Evolutionary conservation across 2,888 invertebrate genomes (phyloP).

Genomic region (Mesochorus sp.): DNA sequence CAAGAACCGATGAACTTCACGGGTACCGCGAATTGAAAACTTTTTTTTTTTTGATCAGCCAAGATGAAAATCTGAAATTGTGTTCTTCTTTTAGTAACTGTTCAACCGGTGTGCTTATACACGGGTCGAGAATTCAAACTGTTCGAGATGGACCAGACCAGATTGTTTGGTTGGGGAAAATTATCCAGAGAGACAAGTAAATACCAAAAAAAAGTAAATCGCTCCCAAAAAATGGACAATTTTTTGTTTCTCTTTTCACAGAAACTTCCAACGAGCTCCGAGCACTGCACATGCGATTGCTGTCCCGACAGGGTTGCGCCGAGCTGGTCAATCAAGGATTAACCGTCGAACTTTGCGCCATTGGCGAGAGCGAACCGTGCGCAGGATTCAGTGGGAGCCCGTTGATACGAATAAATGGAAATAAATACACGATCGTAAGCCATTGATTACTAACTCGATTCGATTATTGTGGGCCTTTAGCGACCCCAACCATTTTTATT

Average conservation of each 20-base stretch:
- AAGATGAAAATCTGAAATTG: too few relatives aligned
- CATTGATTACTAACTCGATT: too few relatives aligned
- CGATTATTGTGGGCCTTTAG: too few relatives aligned
- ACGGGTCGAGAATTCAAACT: slow-evolving; percentile 78
- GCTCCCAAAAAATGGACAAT: slow-evolving; percentile 13
- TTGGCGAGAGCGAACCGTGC: slow-evolving; percentile 89
- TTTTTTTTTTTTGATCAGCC: too few relatives aligned
- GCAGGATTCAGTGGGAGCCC: slow-evolving; percentile 92
- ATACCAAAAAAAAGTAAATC: slow-evolving; percentile 38
- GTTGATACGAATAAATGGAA: slow-evolving; percentile 85
- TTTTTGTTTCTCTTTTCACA: slow-evolving; percentile 67
- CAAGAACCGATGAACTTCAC: slow-evolving; percentile 87
- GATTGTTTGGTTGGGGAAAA: slow-evolving; percentile 87
- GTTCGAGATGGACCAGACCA: slow-evolving; percentile 30
- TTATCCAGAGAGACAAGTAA: slow-evolving; percentile 84
- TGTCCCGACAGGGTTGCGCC: slow-evolving; percentile 87
- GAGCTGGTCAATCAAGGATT: slow-evolving; percentile 85
- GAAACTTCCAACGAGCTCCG: slow-evolving; percentile 83
- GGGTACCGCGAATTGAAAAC: too few relatives aligned
- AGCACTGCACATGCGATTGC: slow-evolving; percentile 86
- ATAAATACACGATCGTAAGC: slow-evolving; percentile 86
- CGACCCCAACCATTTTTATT: too few relatives aligned
- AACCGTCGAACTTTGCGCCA: slow-evolving; percentile 88
- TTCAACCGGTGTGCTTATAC: slow-evolving; percentile 89
- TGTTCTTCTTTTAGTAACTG: slow-evolving; percentile 85